Conservation (phyloP, 2,797 vertebrate species). For the Chrosomus eos region DNA sequence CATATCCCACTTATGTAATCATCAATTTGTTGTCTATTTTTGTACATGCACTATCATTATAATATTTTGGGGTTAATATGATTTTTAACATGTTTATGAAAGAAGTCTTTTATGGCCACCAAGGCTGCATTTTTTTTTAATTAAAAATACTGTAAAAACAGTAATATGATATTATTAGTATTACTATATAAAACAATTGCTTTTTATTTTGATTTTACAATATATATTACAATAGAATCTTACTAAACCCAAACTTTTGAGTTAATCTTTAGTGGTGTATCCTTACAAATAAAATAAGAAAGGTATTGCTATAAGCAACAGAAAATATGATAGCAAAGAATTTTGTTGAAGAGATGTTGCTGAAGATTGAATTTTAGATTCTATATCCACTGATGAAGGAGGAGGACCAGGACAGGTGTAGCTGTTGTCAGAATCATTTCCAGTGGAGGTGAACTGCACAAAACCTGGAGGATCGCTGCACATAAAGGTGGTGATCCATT, state of each 20-base stretch:
- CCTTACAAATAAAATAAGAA: not conserved
- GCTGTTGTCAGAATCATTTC: conserved; percentile 61
- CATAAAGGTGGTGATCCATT: conserved; percentile 67
- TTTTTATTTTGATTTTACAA: not conserved
- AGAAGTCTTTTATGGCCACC: not conserved
- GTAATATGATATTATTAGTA: not conserved
- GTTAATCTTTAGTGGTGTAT: not conserved
- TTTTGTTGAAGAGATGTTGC: not conserved
- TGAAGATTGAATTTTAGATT: rapidly evolving
- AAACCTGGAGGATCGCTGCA: conserved; percentile 66
- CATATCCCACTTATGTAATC: not conserved
- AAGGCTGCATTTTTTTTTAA: not conserved
- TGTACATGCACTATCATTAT: not conserved
- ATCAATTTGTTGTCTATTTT: not conserved
- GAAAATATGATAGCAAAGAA: not conserved
- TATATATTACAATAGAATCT: no score
- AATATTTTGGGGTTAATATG: not conserved
- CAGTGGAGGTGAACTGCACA: conserved; percentile 62
- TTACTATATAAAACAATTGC: not conserved
- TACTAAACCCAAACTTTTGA: not conserved
- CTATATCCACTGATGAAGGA: rapidly evolving
- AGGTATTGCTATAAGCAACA: not conserved
- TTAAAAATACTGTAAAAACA: not conserved
- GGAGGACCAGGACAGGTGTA: conserved; percentile 55
- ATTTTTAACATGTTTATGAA: not conserved